Conservation (phyloP, 2,888 invertebrate genomes). For the Yponomeuta malinellus region DNA sequence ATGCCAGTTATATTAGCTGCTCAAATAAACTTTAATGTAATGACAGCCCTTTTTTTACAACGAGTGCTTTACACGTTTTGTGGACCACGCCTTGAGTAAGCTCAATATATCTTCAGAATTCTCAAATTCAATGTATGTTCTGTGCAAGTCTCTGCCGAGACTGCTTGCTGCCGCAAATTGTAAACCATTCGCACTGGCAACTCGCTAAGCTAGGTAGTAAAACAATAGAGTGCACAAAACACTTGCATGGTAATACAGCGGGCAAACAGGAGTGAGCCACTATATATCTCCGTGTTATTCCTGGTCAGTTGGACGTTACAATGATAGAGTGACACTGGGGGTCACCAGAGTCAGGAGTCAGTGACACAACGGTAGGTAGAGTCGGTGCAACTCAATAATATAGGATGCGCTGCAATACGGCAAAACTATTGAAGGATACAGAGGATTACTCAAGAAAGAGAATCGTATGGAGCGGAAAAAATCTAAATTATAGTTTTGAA, state of each 20-base stretch:
- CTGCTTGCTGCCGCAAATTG: neutral
- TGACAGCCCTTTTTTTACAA: too few species aligned
- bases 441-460: too few species aligned
- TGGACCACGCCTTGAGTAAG: too few species aligned
- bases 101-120: too few species aligned
- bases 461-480: too few species aligned
- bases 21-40: too few species aligned
- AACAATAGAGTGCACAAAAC: constrained; percentile 3
- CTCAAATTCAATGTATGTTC: neutral
- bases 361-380: neutral
- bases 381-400: neutral
- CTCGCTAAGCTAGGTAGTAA: neutral
- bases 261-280: neutral
- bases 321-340: neutral
- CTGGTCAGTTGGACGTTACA: neutral
- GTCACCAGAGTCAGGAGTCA: neutral
- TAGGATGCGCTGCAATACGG: too few species aligned
- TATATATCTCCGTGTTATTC: neutral
- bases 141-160: neutral
- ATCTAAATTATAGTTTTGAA: too few species aligned
- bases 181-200: neutral
- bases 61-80: too few species aligned
- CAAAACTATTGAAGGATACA: too few species aligned
- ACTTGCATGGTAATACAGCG: neutral
- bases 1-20: too few species aligned